Evolutionary conservation across 2,888 invertebrate species (phyloP), one percentile per base, ranked within the genome.

Genomic region (Julus scanicus): DNA sequence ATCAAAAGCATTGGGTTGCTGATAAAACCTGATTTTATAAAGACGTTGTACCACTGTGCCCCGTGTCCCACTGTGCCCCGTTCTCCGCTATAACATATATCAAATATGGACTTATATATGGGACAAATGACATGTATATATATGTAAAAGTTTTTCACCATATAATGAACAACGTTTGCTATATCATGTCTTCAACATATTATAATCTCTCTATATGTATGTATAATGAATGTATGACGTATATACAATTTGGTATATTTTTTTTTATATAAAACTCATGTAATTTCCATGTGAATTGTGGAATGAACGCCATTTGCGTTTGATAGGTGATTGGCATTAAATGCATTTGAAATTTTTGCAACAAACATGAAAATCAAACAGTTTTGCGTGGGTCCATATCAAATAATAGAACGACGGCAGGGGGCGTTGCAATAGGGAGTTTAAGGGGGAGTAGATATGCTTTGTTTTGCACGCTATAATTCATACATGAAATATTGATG

Each of bases 271-370:
- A 29, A 80, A 53, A 53, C 2, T 1, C 37, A 6, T 5, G 9
- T 1, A 8, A 71, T 29, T 29, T 71, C 6, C 13, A 80, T 80
- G 80, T 37, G 80, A 80, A 80, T 13, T 1, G 2, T 9, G 37
- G 20, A 63, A 3, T 63, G 20, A 8, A 63, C 63, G 20, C 63
- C 80, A 80, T 80, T 80, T 80, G 80, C 20, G 8, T 13, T 37
- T 80, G 80, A 80, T 80, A 80, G 80, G 80, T 80, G 80, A 80
- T 80, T 80, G 80, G 80, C 80, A 13, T 80, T 80, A 80, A 80
- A 80, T 80, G 80, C 80, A 37, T 80, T 80, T 37, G 80, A 80
- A 80, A 80, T 37, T 80, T 80, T 80, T 20, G 37, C 37, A n/a
- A 20, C 80, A 80, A 80, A 80, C 80, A 80, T 80, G 29, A 29